Conservation (phyloP, 2,797 vertebrate genomes). For the Paguma larvata region DNA sequence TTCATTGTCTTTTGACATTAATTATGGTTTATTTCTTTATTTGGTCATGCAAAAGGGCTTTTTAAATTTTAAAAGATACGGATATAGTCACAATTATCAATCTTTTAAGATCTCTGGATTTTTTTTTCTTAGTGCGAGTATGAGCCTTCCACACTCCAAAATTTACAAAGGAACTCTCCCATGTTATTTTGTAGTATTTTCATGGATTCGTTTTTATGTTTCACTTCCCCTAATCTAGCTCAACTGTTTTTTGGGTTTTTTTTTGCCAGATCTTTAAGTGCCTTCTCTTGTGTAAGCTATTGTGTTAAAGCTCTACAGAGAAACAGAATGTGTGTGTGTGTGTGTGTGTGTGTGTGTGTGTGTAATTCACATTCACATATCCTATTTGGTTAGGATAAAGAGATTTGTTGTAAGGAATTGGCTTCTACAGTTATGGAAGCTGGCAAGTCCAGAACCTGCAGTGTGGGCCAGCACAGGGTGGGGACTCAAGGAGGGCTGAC, state of each 20-base stretch:
- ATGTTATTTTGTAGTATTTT: neutral
- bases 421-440: neutral
- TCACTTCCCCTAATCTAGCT: neutral
- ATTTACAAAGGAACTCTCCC: neutral
- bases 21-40: neutral
- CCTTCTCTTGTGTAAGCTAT: neutral
- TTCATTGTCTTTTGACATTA: constrained; percentile 13
- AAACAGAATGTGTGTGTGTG: neutral
- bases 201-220: neutral
- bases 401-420: neutral
- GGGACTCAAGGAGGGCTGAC: rapidly evolving
- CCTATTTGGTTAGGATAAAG: neutral
- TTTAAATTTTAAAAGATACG: neutral
- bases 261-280: neutral
- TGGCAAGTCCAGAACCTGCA: neutral
- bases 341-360: neutral
- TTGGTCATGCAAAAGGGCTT: neutral
- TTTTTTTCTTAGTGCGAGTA: neutral
- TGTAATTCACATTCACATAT: neutral
- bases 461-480: neutral
- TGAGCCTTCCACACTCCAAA: neutral
- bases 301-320: neutral
- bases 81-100: neutral
- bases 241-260: neutral
- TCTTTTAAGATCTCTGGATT: neutral